These are phyloP conservation scores for Ascaphus truei DNA, from an alignment of 2,113 vertebrate genomes.

Conservation along the genomic window DNA sequence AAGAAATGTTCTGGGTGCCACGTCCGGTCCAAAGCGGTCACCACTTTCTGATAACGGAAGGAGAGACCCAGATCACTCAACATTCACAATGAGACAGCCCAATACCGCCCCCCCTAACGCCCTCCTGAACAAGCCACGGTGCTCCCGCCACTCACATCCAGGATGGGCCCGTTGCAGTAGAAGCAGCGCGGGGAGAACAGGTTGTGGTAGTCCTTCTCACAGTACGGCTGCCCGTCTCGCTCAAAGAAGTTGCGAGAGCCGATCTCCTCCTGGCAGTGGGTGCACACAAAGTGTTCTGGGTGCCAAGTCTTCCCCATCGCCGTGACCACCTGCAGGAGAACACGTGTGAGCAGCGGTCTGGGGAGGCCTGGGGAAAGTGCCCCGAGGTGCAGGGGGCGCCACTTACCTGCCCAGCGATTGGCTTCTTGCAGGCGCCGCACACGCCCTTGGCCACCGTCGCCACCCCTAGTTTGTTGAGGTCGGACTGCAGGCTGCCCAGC, in stretches of 20 bases:
- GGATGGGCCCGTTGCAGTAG: slow-evolving; percentile 96
- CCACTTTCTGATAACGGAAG: slow-evolving; percentile 83
- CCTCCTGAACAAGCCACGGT: no score
- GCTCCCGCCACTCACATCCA: slow-evolving; percentile 92
- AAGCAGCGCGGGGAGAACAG: slow-evolving; percentile 95
- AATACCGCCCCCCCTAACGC: background rate
- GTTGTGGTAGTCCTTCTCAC: slow-evolving; percentile 94
- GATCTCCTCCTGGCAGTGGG: slow-evolving; percentile 96
- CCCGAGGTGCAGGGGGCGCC: no score
- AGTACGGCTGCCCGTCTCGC: slow-evolving; percentile 93
- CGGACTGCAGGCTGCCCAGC: slow-evolving; percentile 94
- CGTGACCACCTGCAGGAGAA: slow-evolving; percentile 80
- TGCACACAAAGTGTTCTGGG: slow-evolving; percentile 97
- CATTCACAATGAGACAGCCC: background rate
- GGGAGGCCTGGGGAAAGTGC: no score
- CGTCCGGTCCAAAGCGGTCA: slow-evolving; percentile 91
- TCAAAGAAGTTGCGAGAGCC: slow-evolving; percentile 98
- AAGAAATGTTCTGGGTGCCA: slow-evolving; percentile 99
- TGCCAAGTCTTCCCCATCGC: slow-evolving; percentile 98
- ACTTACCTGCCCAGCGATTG: slow-evolving; percentile 94
- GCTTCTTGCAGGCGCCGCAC: slow-evolving; percentile 95
- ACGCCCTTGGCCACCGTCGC: slow-evolving; percentile 95
- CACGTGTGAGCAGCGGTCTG: no score
- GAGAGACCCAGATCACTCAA: background rate
- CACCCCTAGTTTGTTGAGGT: slow-evolving; percentile 93